These are phyloP conservation scores for Aldabrachelys gigantea DNA, from an alignment of 2,113 vertebrate species.

Conservation along the genomic window DNA sequence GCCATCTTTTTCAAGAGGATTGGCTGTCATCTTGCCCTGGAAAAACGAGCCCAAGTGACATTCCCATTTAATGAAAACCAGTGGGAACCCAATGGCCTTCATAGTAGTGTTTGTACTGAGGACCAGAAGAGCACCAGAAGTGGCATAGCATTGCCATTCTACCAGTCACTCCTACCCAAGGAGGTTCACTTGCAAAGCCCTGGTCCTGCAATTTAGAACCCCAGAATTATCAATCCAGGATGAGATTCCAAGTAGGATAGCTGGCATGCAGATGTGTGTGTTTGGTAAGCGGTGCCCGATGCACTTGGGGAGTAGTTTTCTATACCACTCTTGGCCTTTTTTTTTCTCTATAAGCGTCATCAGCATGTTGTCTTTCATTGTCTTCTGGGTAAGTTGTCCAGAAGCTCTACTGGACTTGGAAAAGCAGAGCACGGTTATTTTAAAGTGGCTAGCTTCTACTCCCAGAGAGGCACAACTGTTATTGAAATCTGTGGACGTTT, in stretches of 20 bases:
- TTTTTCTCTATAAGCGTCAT: background rate
- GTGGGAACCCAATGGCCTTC: no score
- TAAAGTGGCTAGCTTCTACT: background rate
- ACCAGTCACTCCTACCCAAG: background rate
- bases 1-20: background rate
- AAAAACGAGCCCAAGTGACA: background rate
- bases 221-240: no score
- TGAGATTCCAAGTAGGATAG: background rate
- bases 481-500: background rate
- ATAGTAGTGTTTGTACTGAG: background rate
- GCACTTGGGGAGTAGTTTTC: background rate
- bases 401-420: background rate
- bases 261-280: background rate
- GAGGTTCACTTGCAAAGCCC: background rate
- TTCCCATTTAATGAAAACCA: background rate
- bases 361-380: background rate
- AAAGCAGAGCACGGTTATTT: background rate
- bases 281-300: background rate
- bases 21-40: background rate
- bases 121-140: background rate
- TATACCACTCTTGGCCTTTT: background rate
- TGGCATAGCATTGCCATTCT: background rate
- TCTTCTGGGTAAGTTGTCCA: background rate
- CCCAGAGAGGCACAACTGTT: background rate
- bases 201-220: no score